Evolutionary conservation across 1,140 invertebrate genomes (phyloP).

Genomic region (Anastrepha ludens): DNA sequence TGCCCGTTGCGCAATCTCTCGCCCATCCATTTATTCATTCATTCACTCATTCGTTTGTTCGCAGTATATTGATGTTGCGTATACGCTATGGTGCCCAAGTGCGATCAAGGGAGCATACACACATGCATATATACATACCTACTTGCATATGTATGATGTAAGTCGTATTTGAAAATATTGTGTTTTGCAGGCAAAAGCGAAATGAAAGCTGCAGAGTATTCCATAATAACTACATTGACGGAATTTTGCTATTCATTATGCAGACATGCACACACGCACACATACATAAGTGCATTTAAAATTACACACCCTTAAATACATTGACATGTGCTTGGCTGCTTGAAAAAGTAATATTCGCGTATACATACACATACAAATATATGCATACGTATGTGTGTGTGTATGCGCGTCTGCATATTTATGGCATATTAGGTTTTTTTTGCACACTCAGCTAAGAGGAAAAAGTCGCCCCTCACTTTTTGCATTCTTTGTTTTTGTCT

Average conservation of each 20-base stretch:
- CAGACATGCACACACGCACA: neutral
- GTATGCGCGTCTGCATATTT: neutral
- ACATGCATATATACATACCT: neutral
- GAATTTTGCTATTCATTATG: slow-evolving; percentile 19
- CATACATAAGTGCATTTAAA: too few relatives aligned
- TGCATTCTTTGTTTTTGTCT: neutral
- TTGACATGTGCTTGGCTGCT: too few relatives aligned
- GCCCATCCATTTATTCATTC: neutral
- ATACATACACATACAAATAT: neutral
- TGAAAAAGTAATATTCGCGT: neutral
- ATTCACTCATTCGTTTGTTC: neutral
- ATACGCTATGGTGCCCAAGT: neutral
- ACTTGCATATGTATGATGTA: neutral
- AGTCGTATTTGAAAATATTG: too few relatives aligned
- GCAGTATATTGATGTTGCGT: neutral
- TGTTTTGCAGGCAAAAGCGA: neutral
- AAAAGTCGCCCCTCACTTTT: neutral
- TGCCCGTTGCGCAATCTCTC: neutral
- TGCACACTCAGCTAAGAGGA: neutral
- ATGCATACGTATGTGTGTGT: neutral
- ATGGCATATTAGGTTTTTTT: neutral
- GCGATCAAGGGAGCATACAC: neutral
- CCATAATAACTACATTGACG: neutral
- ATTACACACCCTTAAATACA: too few relatives aligned
- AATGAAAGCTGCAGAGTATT: neutral